Percentiles rank a stretch among this genome's conserved stretches.
Evolutionary conservation across 2,888 invertebrate genomes (phyloP).

Genomic region (Thelaira solivaga): DNA sequence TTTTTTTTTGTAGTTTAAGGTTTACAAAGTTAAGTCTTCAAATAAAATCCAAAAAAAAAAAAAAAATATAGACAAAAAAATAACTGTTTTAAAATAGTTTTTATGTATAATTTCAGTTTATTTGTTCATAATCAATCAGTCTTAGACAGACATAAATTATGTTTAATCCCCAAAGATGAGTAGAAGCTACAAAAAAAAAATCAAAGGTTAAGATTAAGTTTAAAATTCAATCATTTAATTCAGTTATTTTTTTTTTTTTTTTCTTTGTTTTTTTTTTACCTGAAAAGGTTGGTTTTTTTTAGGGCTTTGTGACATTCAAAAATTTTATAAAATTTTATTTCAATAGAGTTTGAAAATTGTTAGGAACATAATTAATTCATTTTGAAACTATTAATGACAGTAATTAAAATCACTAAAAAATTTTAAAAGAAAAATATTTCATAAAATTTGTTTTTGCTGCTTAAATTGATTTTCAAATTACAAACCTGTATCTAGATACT

Average conservation of each 20-base stretch:
- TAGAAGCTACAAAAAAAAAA: neutral
- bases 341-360: no score
- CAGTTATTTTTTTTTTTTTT: conserved; percentile 10
- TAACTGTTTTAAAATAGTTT: no score
- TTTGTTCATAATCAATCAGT: conserved; percentile 55
- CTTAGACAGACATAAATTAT: conserved; percentile 46
- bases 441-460: neutral
- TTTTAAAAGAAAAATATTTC: no score
- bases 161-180: conserved; percentile 33
- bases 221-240: conserved; percentile 51
- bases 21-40: no score
- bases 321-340: neutral
- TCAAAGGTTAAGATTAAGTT: conserved; percentile 32
- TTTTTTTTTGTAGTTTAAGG: neutral
- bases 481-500: neutral
- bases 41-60: neutral
- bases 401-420: no score
- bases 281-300: conserved; percentile 2
- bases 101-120: conserved; percentile 28
- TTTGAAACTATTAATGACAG: neutral
- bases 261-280: conserved; percentile 8
- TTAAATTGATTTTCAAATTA: neutral
- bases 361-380: no score
- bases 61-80: neutral
- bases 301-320: neutral